A percentile compares a stretch with the other conserved stretches of the same genome.
These are phyloP conservation scores for Manduca sexta DNA, from an alignment of 1,140 invertebrate species.

Conservation along the genomic window DNA sequence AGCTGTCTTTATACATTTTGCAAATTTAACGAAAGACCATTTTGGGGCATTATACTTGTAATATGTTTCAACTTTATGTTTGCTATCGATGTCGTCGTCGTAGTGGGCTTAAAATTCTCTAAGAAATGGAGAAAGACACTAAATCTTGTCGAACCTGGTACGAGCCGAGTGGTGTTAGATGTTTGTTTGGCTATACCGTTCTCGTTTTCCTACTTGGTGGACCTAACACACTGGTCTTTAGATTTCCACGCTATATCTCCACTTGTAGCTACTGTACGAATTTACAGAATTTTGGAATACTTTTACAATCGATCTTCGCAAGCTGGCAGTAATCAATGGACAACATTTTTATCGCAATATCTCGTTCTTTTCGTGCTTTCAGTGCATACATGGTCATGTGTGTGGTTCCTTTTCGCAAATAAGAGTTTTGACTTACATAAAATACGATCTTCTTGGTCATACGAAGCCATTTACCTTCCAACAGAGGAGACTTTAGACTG, in stretches of 20 bases:
- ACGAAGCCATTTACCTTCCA: slow-evolving; percentile 44
- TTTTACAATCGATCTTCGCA: slow-evolving; percentile 57
- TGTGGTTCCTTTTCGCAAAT: slow-evolving; percentile 57
- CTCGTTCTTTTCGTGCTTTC: slow-evolving; percentile 53
- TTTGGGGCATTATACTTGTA: slow-evolving; percentile 36
- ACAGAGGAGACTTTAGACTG: slow-evolving; percentile 55
- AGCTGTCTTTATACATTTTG: slow-evolving; percentile 55
- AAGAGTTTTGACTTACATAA: slow-evolving; percentile 45
- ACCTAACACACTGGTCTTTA: slow-evolving; percentile 20
- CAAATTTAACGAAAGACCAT: slow-evolving; percentile 28
- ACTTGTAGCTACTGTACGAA: slow-evolving; percentile 39
- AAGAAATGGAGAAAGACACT: slow-evolving; percentile 58
- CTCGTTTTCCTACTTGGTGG: slow-evolving; percentile 45
- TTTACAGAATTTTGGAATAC: slow-evolving; percentile 55
- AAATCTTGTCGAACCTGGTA: slow-evolving; percentile 55
- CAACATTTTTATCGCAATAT: slow-evolving; percentile 60
- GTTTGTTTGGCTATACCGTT: slow-evolving; percentile 53
- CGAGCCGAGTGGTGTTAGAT: slow-evolving; percentile 43
- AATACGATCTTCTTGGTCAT: slow-evolving; percentile 51
- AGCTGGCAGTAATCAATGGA: slow-evolving; percentile 66
- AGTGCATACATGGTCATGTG: slow-evolving; percentile 57
- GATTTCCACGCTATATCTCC: slow-evolving; percentile 48
- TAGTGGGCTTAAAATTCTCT: slow-evolving; percentile 55
- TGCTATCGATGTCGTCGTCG: slow-evolving; percentile 40
- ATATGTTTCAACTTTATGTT: slow-evolving; percentile 49